Base-by-base conservation (phyloP, 2,888 invertebrate species). In the Zaprionus obscuricornis region DNA sequence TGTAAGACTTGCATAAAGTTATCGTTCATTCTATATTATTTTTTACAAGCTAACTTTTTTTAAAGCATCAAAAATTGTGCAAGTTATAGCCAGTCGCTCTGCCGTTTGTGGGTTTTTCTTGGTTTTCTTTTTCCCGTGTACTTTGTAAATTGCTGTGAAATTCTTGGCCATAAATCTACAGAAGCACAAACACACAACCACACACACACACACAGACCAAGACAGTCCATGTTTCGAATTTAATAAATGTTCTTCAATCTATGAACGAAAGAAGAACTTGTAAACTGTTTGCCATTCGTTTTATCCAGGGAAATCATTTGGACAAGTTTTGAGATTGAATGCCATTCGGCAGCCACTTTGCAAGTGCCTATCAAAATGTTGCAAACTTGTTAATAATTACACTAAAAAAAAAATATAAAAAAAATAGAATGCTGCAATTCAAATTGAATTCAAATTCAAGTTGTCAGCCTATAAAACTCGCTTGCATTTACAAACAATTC, bases 141-240 rank as follows among this genome's bases (percentile, higher is more conserved):
- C 17, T 16, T 56, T 14, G 27, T 22, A 16, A 13, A 31, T 27
- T 29, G 22, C 22, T 49, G 36, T 29, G 27, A 50, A 40, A 50
- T 18, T 31, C 46, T 39, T 5, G 16, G 3, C 31, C 49, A 67
- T 79, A 79, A 79, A 71, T 78, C 49, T 34, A 22, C 18, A n/a
- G n/a, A n/a, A n/a, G n/a, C n/a, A n/a, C n/a, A n/a, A n/a, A n/a
- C n/a, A n/a, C n/a, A n/a, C n/a, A n/a, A n/a, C 6, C 39, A 37
- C 43, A 33, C 24, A 45, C n/a, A 22, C 14, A 7, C 11, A 11
- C 16, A 31, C 10, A 42, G 24, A 36, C n/a, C n/a, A n/a, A n/a
- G n/a, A n/a, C n/a, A n/a, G n/a, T n/a, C n/a, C n/a, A n/a, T n/a
- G n/a, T n/a, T n/a, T n/a, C n/a, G n/a, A n/a, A n/a, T n/a, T n/a